Evolutionary conservation across 2,888 invertebrate species (phyloP).

Genomic region (Papilio demoleus): DNA sequence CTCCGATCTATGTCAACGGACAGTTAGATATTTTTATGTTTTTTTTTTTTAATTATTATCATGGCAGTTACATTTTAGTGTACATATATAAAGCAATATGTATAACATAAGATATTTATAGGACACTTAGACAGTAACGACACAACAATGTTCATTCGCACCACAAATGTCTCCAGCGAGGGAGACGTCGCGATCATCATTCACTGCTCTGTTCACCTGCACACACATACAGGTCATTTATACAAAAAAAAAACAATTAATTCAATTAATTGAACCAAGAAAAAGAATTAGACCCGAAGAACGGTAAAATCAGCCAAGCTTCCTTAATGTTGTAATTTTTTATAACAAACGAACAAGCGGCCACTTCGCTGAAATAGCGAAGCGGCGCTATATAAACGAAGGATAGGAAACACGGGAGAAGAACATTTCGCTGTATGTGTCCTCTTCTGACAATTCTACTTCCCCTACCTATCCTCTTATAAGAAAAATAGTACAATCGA

Average conservation of each 20-base stretch:
- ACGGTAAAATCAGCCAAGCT: too few relatives aligned
- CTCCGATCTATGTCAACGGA: too few relatives aligned
- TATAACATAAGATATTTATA: neutral
- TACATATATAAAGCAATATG: neutral
- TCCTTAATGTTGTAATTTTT: too few relatives aligned
- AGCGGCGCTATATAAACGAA: too few relatives aligned
- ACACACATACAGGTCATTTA: constrained; percentile 21
- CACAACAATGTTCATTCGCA: constrained; percentile 44
- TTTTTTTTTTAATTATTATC: neutral
- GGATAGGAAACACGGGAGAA: too few relatives aligned
- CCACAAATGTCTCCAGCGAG: constrained; percentile 72
- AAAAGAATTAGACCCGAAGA: too few relatives aligned
- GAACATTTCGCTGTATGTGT: too few relatives aligned
- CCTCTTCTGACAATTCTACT: too few relatives aligned
- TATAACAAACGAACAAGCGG: too few relatives aligned
- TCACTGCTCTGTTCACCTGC: constrained; percentile 73
- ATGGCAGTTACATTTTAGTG: neutral
- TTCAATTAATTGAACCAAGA: neutral
- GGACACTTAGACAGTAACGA: neutral
- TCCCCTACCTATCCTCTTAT: too few relatives aligned
- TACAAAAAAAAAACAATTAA: neutral
- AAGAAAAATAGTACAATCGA: too few relatives aligned
- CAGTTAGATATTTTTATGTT: neutral
- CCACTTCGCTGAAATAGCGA: too few relatives aligned
- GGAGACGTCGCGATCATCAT: constrained; percentile 65